Conservation (phyloP, 2,888 invertebrate species). For the Ceramica pisi region DNA sequence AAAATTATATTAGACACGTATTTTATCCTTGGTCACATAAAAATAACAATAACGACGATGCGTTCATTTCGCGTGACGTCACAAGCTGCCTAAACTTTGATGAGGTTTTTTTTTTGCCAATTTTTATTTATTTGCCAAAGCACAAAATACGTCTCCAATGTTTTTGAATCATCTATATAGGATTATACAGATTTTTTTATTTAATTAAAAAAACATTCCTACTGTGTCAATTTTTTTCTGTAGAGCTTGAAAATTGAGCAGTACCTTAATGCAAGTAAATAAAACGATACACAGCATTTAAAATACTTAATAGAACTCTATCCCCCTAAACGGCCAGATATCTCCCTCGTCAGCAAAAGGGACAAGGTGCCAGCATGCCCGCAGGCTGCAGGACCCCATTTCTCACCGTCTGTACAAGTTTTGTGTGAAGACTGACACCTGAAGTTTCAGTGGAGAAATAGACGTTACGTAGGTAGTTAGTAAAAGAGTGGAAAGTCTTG, state of each 20-base stretch:
- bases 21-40: too few relatives aligned
- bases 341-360: conserved; percentile 13
- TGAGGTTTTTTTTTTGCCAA: too few relatives aligned
- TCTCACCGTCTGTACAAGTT: conserved; percentile 38
- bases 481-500: neutral
- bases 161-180: too few relatives aligned
- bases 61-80: too few relatives aligned
- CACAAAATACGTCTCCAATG: too few relatives aligned
- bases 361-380: conserved; percentile 39
- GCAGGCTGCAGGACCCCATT: conserved; percentile 44
- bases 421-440: conserved; percentile 51
- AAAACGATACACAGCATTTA: neutral
- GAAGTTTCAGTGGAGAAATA: neutral
- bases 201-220: too few relatives aligned
- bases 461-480: too few relatives aligned
- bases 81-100: too few relatives aligned
- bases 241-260: neutral
- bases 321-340: conserved; percentile 1
- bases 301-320: neutral
- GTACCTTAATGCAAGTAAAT: neutral
- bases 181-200: too few relatives aligned
- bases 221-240: neutral
- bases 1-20: too few relatives aligned
- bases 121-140: too few relatives aligned
- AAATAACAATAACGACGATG: too few relatives aligned